Evolutionary conservation across 2,888 invertebrate species (phyloP), one percentile per base, ranked within the genome.

Genomic region (Urechis unicinctus): DNA sequence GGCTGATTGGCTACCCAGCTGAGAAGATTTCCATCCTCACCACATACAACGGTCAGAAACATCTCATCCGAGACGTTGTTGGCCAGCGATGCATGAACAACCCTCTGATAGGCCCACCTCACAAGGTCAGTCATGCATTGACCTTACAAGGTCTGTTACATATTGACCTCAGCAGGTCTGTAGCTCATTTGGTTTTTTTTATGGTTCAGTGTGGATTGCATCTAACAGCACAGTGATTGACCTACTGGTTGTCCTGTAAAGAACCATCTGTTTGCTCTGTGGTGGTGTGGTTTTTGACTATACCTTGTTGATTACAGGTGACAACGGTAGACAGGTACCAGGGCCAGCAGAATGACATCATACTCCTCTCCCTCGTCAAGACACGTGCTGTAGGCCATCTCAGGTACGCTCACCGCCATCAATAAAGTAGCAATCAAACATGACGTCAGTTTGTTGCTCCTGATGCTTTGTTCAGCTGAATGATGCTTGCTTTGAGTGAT

Each of bases 21-120:
- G 88, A 91, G 59, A 92, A 93, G 79, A 93, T 98, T 65, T 94
- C 97, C 29, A 95, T 98, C 67, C 82, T 98, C 48, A 98, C 98
- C 1, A 98, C 98, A 0, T 98, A 99, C 79, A 99, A 99, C 78
- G 98, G 98, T 0, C 97, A 98, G 79, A 98, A 98, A 74, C 94
- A 96, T 79, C 83, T 98, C 52, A 90, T 98, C 45, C 82, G 96
- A 1, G 98, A 98, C 78, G 95, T 99, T 4, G 88, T 98, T 56
- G 88, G 91, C 17, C 75, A 80, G 65, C 83, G 97, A 52, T 98
- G 97, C 78, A 91, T 91, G 1, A 87, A 87, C 59, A 98, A 98
- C 81, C 92, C 95, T 0, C 82, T 97, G 52, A 93, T 98, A 66
- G 97, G 97, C 22, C 82, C 66, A 46, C 75, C 75, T 42, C 66